These are phyloP conservation scores for Rhinolophus sinicus DNA, from an alignment of 2,113 vertebrate species.

Conservation along the genomic window DNA sequence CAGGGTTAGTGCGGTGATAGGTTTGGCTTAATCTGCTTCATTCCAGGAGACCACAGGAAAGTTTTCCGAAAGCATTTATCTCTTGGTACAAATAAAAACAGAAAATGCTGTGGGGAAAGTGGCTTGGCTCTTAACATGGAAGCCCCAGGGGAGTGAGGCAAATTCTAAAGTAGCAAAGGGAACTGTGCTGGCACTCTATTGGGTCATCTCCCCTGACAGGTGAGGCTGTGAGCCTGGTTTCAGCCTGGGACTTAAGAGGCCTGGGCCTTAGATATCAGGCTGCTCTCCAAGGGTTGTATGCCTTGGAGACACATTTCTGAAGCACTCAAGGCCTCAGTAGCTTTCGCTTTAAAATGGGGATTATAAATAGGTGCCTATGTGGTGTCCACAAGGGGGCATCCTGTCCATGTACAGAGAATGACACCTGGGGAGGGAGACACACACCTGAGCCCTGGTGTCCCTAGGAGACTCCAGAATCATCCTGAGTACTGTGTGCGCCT, in stretches of 20 bases:
- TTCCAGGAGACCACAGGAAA: constrained; percentile 26
- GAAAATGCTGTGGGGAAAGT: background rate
- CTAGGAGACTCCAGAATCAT: background rate
- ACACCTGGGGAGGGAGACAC: background rate
- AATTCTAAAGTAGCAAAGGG: background rate
- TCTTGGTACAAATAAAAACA: background rate
- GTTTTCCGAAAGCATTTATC: constrained; percentile 25
- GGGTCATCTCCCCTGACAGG: background rate
- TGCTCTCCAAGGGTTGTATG: fast-evolving
- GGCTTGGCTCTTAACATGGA: background rate
- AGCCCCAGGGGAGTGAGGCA: background rate
- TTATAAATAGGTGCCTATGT: background rate
- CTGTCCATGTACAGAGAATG: background rate
- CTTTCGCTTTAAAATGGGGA: constrained; percentile 34
- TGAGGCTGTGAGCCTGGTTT: background rate
- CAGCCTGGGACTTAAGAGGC: background rate
- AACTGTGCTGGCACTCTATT: fast-evolving
- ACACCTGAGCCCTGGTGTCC: background rate
- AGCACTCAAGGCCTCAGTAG: background rate
- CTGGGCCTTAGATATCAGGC: background rate
- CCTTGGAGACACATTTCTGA: background rate
- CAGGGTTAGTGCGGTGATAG: background rate
- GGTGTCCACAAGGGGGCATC: constrained; percentile 64
- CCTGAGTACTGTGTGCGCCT: background rate
- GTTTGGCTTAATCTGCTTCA: constrained; percentile 26